Conservation (phyloP, 1,140 invertebrate genomes). For the Vanessa atalanta region DNA sequence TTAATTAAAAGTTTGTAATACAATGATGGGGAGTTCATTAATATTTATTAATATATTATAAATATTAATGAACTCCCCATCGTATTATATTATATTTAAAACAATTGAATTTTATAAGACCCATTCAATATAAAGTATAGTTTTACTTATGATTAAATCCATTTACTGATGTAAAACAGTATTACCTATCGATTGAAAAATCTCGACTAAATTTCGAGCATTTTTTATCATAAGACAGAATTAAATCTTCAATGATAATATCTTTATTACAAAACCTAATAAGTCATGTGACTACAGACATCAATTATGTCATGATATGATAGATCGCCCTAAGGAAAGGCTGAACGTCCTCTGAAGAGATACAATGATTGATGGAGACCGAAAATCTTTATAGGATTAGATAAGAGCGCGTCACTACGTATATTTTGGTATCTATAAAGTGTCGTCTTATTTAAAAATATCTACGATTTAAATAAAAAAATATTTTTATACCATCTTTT, state of each 20-base stretch:
- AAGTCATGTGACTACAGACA: slow-evolving; percentile 33
- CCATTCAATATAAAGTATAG: too few species aligned
- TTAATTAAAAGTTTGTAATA: too few species aligned
- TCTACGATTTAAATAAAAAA: not conserved
- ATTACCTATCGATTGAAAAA: too few species aligned
- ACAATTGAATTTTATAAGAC: too few species aligned
- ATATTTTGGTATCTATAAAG: slow-evolving; percentile 6
- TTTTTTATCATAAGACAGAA: too few species aligned
- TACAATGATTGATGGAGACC: slow-evolving; percentile 39
- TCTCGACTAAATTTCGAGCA: too few species aligned
- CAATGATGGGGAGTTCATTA: too few species aligned
- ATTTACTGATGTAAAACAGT: too few species aligned
- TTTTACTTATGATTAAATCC: too few species aligned
- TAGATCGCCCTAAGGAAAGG: slow-evolving; percentile 29
- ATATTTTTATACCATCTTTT: not conserved
- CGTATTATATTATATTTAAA: too few species aligned
- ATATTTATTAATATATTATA: too few species aligned
- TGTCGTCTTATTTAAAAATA: not conserved
- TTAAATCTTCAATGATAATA: not conserved
- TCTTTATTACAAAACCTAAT: slow-evolving; percentile 27
- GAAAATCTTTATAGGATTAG: slow-evolving; percentile 32
- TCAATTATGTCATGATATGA: slow-evolving; percentile 37
- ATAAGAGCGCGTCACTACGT: slow-evolving; percentile 15
- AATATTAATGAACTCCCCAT: too few species aligned
- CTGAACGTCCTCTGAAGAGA: slow-evolving; percentile 18